Percentiles rank a stretch among this genome's conserved stretches.
These are phyloP conservation scores for Ptilodon capucinus DNA, from an alignment of 2,888 invertebrate genomes.

Conservation along the genomic window DNA sequence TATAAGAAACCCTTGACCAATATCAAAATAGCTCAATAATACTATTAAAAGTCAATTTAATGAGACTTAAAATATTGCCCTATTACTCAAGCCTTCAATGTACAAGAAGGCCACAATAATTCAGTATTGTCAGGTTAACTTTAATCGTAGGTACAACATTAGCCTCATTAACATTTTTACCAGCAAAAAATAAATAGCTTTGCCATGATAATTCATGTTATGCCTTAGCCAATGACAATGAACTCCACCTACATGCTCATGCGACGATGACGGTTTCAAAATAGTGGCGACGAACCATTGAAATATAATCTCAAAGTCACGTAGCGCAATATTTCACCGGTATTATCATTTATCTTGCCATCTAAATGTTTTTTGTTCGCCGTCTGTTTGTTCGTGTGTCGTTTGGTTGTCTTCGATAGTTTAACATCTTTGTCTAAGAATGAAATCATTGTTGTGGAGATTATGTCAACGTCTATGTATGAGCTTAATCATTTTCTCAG, in stretches of 20 bases:
- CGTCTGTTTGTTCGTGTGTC: constrained; percentile 10
- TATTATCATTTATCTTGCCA: constrained; percentile 24
- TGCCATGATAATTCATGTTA: constrained; percentile 16
- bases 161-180: neutral
- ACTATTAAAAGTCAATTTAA: too few species aligned
- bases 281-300: constrained; percentile 32
- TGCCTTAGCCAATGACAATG: constrained; percentile 20
- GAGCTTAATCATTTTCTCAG: neutral
- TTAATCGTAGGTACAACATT: neutral
- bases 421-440: constrained; percentile 7
- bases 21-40: too few species aligned
- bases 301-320: constrained; percentile 48
- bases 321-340: constrained; percentile 48
- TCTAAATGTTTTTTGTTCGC: constrained; percentile 22
- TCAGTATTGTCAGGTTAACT: neutral
- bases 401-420: constrained; percentile 7
- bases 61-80: too few species aligned
- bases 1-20: too few species aligned
- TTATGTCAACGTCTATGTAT: constrained; percentile 8
- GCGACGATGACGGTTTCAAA: constrained; percentile 11
- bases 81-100: too few species aligned
- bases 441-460: constrained; percentile 22
- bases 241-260: constrained; percentile 21
- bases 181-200: constrained; percentile 14
- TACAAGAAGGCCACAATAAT: neutral